These are phyloP conservation scores for Centropus unirufus DNA, from an alignment of 2,113 vertebrate species.

Conservation along the genomic window DNA sequence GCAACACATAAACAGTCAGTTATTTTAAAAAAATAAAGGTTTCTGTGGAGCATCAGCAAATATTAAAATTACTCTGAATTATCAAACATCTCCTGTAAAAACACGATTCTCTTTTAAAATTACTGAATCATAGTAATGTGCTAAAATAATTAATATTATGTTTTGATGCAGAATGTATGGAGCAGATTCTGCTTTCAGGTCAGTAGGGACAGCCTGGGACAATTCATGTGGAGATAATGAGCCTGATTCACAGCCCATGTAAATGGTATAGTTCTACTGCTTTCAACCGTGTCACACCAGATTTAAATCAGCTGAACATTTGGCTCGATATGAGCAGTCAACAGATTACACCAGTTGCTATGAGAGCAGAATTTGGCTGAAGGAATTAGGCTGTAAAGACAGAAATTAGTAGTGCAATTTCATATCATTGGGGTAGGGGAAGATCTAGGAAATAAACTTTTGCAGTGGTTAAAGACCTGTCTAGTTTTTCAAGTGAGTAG, in stretches of 20 bases:
- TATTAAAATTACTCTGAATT: background rate
- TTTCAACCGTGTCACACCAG: background rate
- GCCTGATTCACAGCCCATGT: background rate
- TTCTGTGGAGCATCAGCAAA: background rate
- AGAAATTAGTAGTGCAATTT: background rate
- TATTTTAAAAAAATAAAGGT: background rate
- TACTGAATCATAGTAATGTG: background rate
- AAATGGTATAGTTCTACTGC: background rate
- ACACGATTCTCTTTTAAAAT: background rate
- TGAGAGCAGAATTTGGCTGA: background rate
- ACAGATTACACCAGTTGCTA: background rate
- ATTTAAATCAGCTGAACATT: slow-evolving; percentile 19
- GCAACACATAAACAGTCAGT: background rate
- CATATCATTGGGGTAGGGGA: rapidly evolving
- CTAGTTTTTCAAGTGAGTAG: background rate
- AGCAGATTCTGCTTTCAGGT: background rate
- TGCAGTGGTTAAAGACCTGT: background rate
- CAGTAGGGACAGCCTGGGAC: background rate
- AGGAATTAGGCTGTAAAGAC: background rate
- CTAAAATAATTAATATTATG: background rate
- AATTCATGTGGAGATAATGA: slow-evolving; percentile 2
- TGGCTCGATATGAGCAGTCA: background rate
- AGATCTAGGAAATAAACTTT: background rate
- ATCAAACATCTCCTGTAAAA: background rate
- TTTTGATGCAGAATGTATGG: background rate